Base-by-base conservation (phyloP, 2,888 invertebrate genomes). In the Drosophila stalkeri region DNA sequence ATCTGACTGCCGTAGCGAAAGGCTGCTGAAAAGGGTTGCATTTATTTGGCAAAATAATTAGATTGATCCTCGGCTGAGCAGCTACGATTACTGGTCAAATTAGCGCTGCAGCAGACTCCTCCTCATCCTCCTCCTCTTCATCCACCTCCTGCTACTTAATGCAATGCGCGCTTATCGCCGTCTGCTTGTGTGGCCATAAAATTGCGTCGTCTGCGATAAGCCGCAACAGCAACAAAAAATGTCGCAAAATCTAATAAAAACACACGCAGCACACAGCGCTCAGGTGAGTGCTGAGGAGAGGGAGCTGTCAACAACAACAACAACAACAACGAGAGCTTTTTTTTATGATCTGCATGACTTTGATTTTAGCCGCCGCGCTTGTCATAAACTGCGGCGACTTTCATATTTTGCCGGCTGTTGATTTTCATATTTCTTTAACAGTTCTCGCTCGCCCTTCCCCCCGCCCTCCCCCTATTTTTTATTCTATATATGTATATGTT, bases 1-100 rank as follows among this genome's bases (percentile, higher is more conserved):
- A 9, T 33, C 6, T 33, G 33, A 33, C 33, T 33, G 33, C 46
- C n/a, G 20, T 31, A 9, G 43, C 35, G 65, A 67, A 82, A 72
- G 83, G 85, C 78, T 60, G 52, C 60, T 61, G 44, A 20, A 70
- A 84, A 82, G 82, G 86, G 72, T 85, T 87, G 82, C 47, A 71
- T 83, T 90, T 86, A 90, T 92, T 92, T 91, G 83, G 72, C 63
- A 92, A 92, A 92, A 91, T 92, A 86, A 92, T 92, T 92, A 92
- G 91, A 91, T 91, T 91, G 87, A 92, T 91, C 92, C 92, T 80
- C 76, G 65, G 61, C 47, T 70, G 65, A 74, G 61, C 75, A 54
- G 82, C 72, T 60, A 55, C 72, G 68, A 82, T 89, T 76, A 77
- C 78, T 85, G 87, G 87, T 88, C 90, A 73, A 74, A 90, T 87